Evolutionary conservation across 2,113 vertebrate genomes (phyloP).

Genomic region (Archilochus colubris): DNA sequence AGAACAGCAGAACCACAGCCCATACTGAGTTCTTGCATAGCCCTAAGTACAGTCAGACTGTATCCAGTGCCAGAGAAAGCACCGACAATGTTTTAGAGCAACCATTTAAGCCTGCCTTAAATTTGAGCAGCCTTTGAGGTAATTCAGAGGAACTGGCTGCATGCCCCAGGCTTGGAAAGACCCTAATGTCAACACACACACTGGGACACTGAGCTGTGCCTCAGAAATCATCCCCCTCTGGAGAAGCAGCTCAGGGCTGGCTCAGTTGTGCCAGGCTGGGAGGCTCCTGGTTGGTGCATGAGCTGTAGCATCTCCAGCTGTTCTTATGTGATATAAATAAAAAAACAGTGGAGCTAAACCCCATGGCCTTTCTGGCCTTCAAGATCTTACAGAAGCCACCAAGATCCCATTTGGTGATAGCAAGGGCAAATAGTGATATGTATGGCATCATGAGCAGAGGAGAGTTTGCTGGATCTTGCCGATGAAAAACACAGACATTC

Average conservation of each 20-base stretch:
- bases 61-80: neutral
- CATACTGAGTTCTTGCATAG: neutral
- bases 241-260: neutral
- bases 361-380: neutral
- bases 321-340: neutral
- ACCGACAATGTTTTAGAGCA: neutral
- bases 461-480: neutral
- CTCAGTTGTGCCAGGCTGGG: neutral
- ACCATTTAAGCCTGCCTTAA: neutral
- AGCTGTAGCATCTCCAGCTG: neutral
- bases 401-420: neutral
- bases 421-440: neutral
- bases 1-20: neutral
- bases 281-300: neutral
- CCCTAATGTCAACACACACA: neutral
- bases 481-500: rapidly evolving
- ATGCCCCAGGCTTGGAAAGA: neutral
- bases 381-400: neutral
- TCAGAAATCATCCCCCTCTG: neutral
- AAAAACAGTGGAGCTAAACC: neutral
- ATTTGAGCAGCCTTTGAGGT: neutral
- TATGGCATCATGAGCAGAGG: neutral
- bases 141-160: neutral
- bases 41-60: neutral
- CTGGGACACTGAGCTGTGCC: neutral